phyloP scores from a whole-genome alignment of 2,888 invertebrate genomes.

The Drosophila subsilvestris region DNA sequence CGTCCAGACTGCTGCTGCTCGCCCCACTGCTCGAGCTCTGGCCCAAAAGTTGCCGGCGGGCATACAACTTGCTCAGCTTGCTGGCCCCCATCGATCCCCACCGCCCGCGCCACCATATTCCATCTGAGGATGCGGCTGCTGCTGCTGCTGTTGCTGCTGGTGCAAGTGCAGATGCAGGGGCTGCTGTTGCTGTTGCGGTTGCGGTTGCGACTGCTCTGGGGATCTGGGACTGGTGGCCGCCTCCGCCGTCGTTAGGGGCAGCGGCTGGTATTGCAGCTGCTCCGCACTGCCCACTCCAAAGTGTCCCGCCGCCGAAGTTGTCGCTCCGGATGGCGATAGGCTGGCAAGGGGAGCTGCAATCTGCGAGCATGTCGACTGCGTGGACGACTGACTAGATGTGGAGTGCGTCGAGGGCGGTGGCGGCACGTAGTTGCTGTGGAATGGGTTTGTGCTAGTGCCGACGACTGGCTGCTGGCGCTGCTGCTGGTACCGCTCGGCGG shows the following conservation, averaged over 20 bases:
- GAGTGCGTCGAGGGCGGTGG: slow-evolving; percentile 78
- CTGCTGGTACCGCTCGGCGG: slow-evolving; percentile 80
- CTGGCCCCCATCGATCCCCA: slow-evolving; percentile 42
- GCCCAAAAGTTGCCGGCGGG: slow-evolving; percentile 63
- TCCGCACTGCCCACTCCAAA: slow-evolving; percentile 60
- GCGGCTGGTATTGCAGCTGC: slow-evolving; percentile 79
- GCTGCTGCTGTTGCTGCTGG: slow-evolving; percentile 23
- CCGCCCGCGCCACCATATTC: background rate
- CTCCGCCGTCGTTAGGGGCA: slow-evolving; percentile 54
- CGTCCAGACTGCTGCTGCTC: slow-evolving; percentile 58
- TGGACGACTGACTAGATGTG: slow-evolving; percentile 83
- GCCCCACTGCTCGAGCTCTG: slow-evolving; percentile 49
- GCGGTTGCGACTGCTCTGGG: slow-evolving; percentile 26
- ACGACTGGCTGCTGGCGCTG: slow-evolving; percentile 59
- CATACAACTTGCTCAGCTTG: slow-evolving; percentile 69
- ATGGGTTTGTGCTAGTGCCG: slow-evolving; percentile 80
- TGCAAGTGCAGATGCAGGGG: slow-evolving; percentile 9
- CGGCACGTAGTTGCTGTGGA: slow-evolving; percentile 81
- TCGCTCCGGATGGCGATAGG: slow-evolving; percentile 24
- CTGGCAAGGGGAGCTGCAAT: slow-evolving; percentile 47
- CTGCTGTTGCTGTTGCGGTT: slow-evolving; percentile 17
- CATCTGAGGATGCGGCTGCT: slow-evolving; percentile 27
- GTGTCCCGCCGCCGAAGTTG: slow-evolving; percentile 57
- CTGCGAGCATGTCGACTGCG: slow-evolving; percentile 76
- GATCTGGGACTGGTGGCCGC: slow-evolving; percentile 22